Base-by-base conservation (phyloP, 92 coral and sea anemone species). In the Siderastrea radians region DNA sequence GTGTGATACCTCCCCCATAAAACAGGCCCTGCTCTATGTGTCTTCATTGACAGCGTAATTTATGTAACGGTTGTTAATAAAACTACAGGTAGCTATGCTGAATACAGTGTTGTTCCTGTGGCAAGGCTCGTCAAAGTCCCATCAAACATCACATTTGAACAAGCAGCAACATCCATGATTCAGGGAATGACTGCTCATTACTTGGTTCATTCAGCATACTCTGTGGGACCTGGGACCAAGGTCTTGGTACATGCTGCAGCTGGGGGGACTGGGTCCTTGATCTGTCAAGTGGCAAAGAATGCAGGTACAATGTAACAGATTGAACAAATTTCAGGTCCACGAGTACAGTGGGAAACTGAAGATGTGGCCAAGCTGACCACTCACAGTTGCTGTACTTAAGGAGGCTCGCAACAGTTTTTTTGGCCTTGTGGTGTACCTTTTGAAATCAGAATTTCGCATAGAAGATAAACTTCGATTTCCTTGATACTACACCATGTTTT, bases 131-230 rank as follows among this genome's bases (percentile, higher is more conserved):
- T 92, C 14, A 84, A 72, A 10, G 78, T 92, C 49, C 79, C 94
- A 63, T 84, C 90, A 38, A 88, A 89, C 26, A 75, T 92, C 57
- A 15, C 94, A 51, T 86, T 88, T 66, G 94, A 92, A 7, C 80
- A 84, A 84, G 92, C 90, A 15, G 84, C 92, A 1, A 84, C 86
- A 54, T 83, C 86, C 62, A 88, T 92, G 94, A 80, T 88, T 38
- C 94, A 92, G 76, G 94, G 94, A 1, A 84, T 92, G 92, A 92
- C 94, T 8, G 94, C 94, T 46, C 92, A 92, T 77, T 92, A 92
- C 78, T 17, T 92, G 60, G 87, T 79, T 61, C 82, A 84, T 50
- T 63, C 94, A 51, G 57, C 70, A 19, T 81, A 75, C 78, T 85
- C 72, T 1, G 85, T 88, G 55, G 77, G 85, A 47, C 89, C 92